These are phyloP conservation scores for Sicus ferrugineus DNA, from an alignment of 2,888 invertebrate genomes.

Conservation along the genomic window DNA sequence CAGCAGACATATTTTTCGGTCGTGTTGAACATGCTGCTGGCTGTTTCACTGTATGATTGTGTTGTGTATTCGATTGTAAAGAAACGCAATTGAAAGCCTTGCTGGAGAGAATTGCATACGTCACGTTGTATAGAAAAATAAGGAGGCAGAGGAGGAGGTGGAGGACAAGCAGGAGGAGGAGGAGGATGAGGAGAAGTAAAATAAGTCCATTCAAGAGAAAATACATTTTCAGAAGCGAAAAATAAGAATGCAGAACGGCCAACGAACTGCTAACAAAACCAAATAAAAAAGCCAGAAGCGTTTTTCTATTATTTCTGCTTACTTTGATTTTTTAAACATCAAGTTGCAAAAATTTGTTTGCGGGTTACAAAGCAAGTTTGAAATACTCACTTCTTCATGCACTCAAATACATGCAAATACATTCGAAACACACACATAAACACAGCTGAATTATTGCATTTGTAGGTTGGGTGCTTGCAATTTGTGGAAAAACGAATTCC, in stretches of 20 bases:
- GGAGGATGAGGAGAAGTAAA: not conserved
- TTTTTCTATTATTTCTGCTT: too few species aligned
- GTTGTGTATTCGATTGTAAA: not conserved
- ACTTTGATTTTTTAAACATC: too few species aligned
- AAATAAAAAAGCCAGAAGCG: not conserved
- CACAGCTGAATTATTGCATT: too few species aligned
- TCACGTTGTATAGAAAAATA: not conserved
- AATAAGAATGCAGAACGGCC: not conserved
- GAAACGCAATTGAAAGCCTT: not conserved
- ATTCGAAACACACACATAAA: not conserved
- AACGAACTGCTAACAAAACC: not conserved
- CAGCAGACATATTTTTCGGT: not conserved
- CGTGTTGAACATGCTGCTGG: not conserved
- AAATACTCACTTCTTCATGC: not conserved
- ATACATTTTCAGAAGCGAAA: not conserved
- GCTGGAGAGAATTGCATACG: too few species aligned
- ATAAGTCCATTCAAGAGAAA: not conserved
- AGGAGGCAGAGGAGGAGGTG: not conserved
- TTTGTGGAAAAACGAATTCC: too few species aligned
- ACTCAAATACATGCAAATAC: not conserved
- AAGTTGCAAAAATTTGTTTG: too few species aligned
- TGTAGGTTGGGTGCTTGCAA: too few species aligned
- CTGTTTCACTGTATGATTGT: too few species aligned
- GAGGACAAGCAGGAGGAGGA: not conserved
- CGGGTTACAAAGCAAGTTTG: too few species aligned